Base-by-base conservation (phyloP, 2,888 invertebrate genomes). In the Emmelina monodactyla region DNA sequence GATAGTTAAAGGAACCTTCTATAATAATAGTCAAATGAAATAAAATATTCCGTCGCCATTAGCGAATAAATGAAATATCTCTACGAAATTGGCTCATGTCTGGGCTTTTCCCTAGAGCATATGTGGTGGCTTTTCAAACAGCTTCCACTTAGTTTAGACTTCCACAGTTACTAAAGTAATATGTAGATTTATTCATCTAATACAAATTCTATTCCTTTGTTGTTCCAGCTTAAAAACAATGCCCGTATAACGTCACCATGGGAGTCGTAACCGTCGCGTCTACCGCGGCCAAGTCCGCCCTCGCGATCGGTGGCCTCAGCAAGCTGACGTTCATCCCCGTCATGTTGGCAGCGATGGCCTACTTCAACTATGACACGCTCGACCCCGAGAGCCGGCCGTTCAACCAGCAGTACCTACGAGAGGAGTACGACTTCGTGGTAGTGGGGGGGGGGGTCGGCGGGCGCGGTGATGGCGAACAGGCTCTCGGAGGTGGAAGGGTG, bases 391-490 rank as follows among this genome's bases (percentile, higher is more conserved):
- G 87, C 62, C 82, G 89, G 33, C 90, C 91, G 0, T 87, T 89
- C 41, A 88, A 86, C 56, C 83, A 86, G 39, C 83, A 84, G 44
- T 62, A 80, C 25, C 64, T 91, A 1, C 79, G 86, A 33, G 70
- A 82, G 11, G 87, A 89, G 41, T 93, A 93, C 56, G 94, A 93
- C 58, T 96, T 92, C 44, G 76, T 93, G 1, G 82, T 92, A 12
- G 82, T 94, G 14, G 94, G 29, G 94, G 0, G 91, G 86, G 1
- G 94, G 94, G 0, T 91, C 92, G 0, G 93, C 93, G 0, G 94
- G 94, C 0, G 85, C 90, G 0, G 92, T 94, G 0, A 44, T 95
- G 6, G 92, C 91, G 1, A 93, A 91, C 44, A 79, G 95, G 28
- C 67, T 94, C 1, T 84, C 91, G 0, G 93, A 92, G 59, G 80